Evolutionary conservation across 2,888 invertebrate genomes (phyloP), one percentile per base, ranked within the genome.

Genomic region (Calliscelio sp.): DNA sequence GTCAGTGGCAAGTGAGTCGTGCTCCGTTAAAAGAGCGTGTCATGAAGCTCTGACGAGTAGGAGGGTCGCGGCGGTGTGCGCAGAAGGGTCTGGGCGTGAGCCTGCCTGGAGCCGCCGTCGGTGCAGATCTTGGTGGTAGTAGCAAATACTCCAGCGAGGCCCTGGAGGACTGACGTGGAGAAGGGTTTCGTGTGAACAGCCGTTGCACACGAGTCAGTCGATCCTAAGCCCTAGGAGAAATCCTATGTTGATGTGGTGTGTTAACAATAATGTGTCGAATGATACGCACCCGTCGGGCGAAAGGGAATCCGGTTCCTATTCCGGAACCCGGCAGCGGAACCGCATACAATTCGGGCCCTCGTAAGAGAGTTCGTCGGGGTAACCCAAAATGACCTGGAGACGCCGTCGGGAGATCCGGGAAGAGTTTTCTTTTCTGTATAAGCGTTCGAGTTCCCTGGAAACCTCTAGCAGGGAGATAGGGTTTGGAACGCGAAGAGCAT

Each of bases 141-240:
- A 94, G 94, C 94, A 94, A 95, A 94, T 94, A 94, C 94, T 94
- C 94, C 93, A 94, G 93, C 94, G 94, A 95, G 95, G 95, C 91
- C 94, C 94, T 94, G 93, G 94, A 94, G 94, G 94, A 94, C 94
- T 94, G 94, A 94, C 92, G 94, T 94, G 94, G 94, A 93, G 94
- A 94, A 94, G 94, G 94, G 95, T 95, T 95, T 94, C 94, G 94
- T 94, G 95, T 94, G 94, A 95, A 93, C 94, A 94, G 94, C 93
- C 92, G 93, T 94, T 94, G 94, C 93, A 93, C 95, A 95, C 94
- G 95, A 94, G 95, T 95, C 95, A 91, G 93, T 92, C 93, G 94
- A 94, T 94, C 94, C 95, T 94, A 93, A 94, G 94, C 93, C 94
- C 93, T 92, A 93, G 92, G 94, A 93, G 93, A 94, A 93, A 93